phyloP scores from a whole-genome alignment of 2,113 vertebrate genomes.

The Polypterus bichir region DNA sequence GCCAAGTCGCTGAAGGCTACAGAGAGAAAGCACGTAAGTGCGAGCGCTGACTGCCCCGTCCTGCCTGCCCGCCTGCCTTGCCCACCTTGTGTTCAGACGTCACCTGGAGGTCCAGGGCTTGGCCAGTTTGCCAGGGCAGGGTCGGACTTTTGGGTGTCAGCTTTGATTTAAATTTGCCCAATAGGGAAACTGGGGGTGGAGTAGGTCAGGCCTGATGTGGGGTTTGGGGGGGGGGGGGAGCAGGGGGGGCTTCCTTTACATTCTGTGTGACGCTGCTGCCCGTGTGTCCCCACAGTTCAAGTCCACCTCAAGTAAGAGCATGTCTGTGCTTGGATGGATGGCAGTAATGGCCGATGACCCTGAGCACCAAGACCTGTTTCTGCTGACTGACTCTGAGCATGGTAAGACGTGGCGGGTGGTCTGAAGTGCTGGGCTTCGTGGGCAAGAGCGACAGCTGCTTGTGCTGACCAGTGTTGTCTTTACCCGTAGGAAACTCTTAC shows the following conservation, averaged over 20 bases:
- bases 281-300: conserved; percentile 67
- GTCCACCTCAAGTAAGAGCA: conserved; percentile 78
- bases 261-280: background rate
- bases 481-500: conserved; percentile 78
- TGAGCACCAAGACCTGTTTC: conserved; percentile 85
- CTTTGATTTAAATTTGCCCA: no score
- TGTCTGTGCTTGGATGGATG: conserved; percentile 89
- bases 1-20: conserved; percentile 95
- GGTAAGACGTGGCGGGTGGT: conserved; percentile 44
- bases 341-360: conserved; percentile 94
- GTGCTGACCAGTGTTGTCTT: background rate
- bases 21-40: conserved; percentile 92
- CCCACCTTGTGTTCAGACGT: background rate
- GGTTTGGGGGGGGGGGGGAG: conserved; percentile 24
- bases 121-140: no score
- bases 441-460: no score
- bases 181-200: no score
- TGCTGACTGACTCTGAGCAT: conserved; percentile 89
- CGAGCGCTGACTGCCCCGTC: background rate
- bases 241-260: conserved; percentile 16
- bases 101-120: background rate
- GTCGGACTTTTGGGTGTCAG: no score
- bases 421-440: no score
- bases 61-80: background rate
- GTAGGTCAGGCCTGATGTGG: no score